Evolutionary conservation across 2,113 vertebrate species (phyloP).

Genomic region (Heterotilapia buettikoferi): DNA sequence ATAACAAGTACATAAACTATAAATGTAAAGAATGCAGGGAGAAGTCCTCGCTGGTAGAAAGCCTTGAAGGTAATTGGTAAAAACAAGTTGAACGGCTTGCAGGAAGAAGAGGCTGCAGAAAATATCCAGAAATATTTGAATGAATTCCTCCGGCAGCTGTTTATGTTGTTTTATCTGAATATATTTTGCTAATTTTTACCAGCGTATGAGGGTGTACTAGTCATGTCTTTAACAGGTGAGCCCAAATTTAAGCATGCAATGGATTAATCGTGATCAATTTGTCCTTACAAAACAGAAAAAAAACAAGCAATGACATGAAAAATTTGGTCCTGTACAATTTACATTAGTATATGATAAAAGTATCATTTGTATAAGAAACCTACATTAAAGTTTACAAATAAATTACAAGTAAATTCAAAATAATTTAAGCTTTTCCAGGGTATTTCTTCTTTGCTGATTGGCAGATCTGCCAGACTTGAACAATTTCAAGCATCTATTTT

Average conservation of each 20-base stretch:
- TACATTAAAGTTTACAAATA: not conserved
- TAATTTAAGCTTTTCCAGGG: not conserved
- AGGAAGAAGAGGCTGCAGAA: not conserved
- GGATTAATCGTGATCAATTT: not conserved
- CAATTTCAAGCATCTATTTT: not conserved
- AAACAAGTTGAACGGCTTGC: not conserved
- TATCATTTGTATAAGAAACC: not conserved
- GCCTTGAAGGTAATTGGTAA: constrained; percentile 40
- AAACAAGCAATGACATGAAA: not conserved
- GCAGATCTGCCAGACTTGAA: not conserved
- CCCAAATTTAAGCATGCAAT: not conserved
- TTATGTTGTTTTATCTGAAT: not conserved
- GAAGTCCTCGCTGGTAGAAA: not conserved
- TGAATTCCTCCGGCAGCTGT: not conserved
- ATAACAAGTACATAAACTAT: constrained; percentile 38
- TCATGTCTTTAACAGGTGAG: not conserved
- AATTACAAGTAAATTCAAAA: not conserved
- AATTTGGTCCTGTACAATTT: not conserved
- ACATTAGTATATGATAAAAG: not conserved
- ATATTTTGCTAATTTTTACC: not conserved
- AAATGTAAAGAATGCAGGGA: constrained; percentile 36
- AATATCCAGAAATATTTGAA: not conserved
- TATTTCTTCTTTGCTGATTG: not conserved
- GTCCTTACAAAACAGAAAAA: not conserved
- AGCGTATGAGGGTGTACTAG: not conserved